Percentiles rank a stretch among this genome's conserved stretches.
These are phyloP conservation scores for Dexiosoma caninum DNA, from an alignment of 2,888 invertebrate genomes.

Conservation along the genomic window DNA sequence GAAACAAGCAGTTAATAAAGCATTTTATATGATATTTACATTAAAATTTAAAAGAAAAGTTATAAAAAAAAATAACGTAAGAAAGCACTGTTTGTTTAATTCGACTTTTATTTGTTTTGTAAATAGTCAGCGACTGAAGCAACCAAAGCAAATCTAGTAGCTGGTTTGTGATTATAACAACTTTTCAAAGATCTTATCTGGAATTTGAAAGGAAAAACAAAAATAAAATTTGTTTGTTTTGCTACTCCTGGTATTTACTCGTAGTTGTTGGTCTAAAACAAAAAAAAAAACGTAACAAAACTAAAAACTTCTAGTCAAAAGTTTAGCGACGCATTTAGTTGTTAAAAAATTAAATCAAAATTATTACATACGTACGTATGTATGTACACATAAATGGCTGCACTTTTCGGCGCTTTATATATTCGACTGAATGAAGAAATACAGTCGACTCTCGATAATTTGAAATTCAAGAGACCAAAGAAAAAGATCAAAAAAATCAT, in stretches of 20 bases:
- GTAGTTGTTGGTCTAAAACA: conserved; percentile 34
- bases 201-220: conserved; percentile 1
- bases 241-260: background rate
- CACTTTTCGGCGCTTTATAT: no score
- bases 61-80: conserved; percentile 11
- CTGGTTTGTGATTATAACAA: conserved; percentile 54
- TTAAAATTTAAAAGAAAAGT: conserved; percentile 26
- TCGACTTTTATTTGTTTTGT: conserved; percentile 46
- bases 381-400: no score
- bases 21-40: conserved; percentile 60
- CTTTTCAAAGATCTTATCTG: conserved; percentile 46
- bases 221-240: background rate
- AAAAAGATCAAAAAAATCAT: no score
- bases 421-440: no score
- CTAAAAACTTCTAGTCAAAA: conserved; percentile 45
- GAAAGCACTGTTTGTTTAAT: conserved; percentile 43
- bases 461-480: no score
- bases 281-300: no score
- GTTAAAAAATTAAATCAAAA: no score
- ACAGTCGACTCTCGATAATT: no score
- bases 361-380: no score
- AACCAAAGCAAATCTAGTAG: conserved; percentile 45
- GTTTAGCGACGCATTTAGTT: conserved; percentile 1
- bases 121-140: conserved; percentile 7
- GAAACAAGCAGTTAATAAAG: conserved; percentile 56